Conservation (phyloP, 1,140 invertebrate genomes). For the Drosophila eugracilis region DNA sequence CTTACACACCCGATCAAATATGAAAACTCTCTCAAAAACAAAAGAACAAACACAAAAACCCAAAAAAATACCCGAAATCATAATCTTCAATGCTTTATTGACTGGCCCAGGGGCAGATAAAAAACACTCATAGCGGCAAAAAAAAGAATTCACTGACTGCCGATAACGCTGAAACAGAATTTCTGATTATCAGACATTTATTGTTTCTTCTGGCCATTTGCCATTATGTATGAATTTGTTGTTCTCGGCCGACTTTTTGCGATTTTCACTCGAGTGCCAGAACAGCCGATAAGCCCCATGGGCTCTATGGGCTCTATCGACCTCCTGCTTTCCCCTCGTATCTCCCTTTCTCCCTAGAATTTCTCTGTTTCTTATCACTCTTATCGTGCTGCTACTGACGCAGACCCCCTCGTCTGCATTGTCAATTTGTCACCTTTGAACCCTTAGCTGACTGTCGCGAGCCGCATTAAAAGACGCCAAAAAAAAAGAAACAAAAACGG, state of each 20-base stretch:
- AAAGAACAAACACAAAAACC: not conserved
- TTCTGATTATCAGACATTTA: constrained; percentile 66
- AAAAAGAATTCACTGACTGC: constrained; percentile 23
- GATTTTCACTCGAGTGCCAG: constrained; percentile 44
- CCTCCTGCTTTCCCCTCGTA: not conserved
- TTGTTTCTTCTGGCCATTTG: constrained; percentile 53
- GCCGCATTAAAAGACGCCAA: not conserved
- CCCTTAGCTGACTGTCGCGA: constrained; percentile 52
- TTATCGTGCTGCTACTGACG: constrained; percentile 44
- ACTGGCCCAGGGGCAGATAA: constrained; percentile 45
- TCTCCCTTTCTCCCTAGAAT: not conserved
- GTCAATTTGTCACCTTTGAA: constrained; percentile 46
- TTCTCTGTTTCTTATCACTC: constrained; percentile 9
- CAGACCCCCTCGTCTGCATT: constrained; percentile 31
- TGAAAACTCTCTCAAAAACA: constrained; percentile 1
- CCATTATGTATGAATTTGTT: constrained; percentile 30
- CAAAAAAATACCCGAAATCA: constrained; percentile 41
- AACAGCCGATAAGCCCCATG: constrained; percentile 58
- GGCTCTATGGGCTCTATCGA: constrained; percentile 7
- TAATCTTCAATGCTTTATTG: constrained; percentile 66
- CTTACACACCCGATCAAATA: constrained; percentile 15
- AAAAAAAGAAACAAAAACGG: not conserved
- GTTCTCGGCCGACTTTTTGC: constrained; percentile 10
- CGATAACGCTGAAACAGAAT: constrained; percentile 55
- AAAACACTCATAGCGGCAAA: constrained; percentile 19